phyloP scores from a whole-genome alignment of 1,140 invertebrate species.

The Cyphomyrmex costatus region DNA sequence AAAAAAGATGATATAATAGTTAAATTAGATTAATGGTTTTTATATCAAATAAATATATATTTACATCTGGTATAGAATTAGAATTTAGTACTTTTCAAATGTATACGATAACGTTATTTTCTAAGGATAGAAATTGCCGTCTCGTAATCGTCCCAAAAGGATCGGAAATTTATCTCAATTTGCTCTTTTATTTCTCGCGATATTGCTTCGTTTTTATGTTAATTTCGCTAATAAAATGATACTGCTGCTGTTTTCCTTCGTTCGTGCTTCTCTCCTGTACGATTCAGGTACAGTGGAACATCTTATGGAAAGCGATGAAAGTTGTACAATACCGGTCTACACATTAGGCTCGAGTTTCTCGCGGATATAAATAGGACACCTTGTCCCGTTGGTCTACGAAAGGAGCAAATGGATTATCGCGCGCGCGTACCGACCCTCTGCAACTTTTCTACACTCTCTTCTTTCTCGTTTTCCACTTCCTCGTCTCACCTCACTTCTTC shows the following conservation, averaged over 20 bases:
- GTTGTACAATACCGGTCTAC: conserved; percentile 70
- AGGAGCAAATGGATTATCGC: conserved; percentile 83
- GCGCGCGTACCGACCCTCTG: conserved; percentile 70
- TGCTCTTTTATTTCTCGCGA: neutral
- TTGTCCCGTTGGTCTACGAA: conserved; percentile 75
- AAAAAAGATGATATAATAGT: too few species aligned
- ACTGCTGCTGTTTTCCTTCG: conserved; percentile 1
- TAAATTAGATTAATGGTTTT: too few species aligned
- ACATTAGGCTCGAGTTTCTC: conserved; percentile 85
- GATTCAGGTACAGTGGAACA: neutral
- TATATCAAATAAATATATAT: too few species aligned
- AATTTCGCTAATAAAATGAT: conserved; percentile 13
- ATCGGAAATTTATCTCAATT: neutral
- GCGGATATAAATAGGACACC: conserved; percentile 85
- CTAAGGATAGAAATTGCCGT: neutral
- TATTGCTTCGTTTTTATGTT: neutral
- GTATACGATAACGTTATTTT: neutral
- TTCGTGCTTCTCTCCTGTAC: neutral
- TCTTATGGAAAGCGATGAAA: conserved; percentile 43
- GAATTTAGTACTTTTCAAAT: too few species aligned
- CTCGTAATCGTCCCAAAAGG: neutral
- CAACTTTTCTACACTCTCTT: conserved; percentile 66
- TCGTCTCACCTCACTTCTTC: conserved; percentile 51
- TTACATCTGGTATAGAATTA: too few species aligned
- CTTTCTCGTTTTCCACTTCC: conserved; percentile 67